Conservation (phyloP, 2,113 vertebrate species). For the Oenanthe melanoleuca region DNA sequence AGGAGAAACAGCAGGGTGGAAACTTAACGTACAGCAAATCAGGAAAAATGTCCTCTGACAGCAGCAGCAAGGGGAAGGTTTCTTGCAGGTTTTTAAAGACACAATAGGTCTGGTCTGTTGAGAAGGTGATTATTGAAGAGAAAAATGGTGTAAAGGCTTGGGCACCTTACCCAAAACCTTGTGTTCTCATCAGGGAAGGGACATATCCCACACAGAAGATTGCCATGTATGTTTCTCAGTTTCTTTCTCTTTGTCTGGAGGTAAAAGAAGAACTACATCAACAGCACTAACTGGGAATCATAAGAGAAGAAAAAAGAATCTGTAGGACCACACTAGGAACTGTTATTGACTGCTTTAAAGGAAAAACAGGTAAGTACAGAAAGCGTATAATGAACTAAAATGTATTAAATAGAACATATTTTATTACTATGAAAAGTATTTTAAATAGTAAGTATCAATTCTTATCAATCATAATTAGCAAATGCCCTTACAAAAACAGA, state of each 20-base stretch:
- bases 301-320: neutral
- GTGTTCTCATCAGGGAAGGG: neutral
- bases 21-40: rapidly evolving
- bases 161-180: neutral
- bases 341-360: neutral
- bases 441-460: neutral
- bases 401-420: neutral
- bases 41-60: neutral
- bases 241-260: neutral
- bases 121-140: neutral
- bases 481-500: neutral
- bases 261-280: neutral
- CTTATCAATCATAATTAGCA: neutral
- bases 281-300: neutral
- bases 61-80: neutral
- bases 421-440: neutral
- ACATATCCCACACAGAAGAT: neutral
- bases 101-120: neutral
- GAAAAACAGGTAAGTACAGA: neutral
- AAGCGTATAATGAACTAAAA: neutral
- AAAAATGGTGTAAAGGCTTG: neutral
- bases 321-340: neutral
- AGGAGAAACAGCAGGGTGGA: neutral
- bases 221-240: neutral
- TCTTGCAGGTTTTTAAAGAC: neutral